These are phyloP conservation scores for Eubasilissa regina DNA, from an alignment of 1,140 invertebrate genomes.

Conservation along the genomic window DNA sequence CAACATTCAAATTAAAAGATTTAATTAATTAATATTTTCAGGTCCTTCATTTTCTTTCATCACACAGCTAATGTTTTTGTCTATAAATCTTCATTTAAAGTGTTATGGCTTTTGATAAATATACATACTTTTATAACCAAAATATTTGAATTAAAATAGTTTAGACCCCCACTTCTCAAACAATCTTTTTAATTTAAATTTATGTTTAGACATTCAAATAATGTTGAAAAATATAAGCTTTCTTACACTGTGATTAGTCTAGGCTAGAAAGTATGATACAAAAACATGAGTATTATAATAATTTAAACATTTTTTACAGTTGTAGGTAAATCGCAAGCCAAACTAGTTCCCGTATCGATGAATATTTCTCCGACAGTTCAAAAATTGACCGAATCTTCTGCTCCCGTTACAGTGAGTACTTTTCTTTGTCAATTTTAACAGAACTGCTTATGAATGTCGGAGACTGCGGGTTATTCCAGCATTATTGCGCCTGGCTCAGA, in stretches of 20 bases:
- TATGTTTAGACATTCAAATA: too few relatives aligned
- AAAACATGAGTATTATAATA: constrained; percentile 10
- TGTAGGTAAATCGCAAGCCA: constrained; percentile 63
- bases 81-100: background rate
- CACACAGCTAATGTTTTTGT: too few relatives aligned
- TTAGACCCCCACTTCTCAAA: background rate
- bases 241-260: background rate
- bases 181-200: background rate
- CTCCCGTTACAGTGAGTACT: constrained; percentile 38
- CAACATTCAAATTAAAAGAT: too few relatives aligned
- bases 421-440: background rate
- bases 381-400: constrained; percentile 41
- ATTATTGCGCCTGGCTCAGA: too few relatives aligned
- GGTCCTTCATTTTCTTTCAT: background rate
- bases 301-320: constrained; percentile 54
- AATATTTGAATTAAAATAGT: too few relatives aligned
- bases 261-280: background rate
- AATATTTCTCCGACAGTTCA: constrained; percentile 49
- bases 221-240: too few relatives aligned
- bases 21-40: too few relatives aligned
- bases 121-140: too few relatives aligned
- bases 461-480: too few relatives aligned
- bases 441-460: background rate
- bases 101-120: too few relatives aligned
- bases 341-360: constrained; percentile 62